Evolutionary conservation across 2,797 vertebrate genomes (phyloP).

Genomic region (Buceros bicornis): DNA sequence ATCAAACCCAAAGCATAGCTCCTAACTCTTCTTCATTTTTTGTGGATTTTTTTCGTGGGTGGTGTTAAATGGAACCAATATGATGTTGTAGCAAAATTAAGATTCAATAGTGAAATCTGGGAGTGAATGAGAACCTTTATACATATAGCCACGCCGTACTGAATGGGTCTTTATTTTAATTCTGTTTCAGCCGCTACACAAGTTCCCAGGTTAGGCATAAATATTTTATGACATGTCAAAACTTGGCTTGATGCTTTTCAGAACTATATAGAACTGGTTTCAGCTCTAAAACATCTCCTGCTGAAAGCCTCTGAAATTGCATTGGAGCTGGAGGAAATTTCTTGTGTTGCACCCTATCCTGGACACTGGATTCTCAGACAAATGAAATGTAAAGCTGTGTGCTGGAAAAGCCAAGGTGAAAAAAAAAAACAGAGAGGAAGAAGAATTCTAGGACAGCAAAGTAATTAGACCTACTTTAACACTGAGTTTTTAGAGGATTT

Average conservation of each 20-base stretch:
- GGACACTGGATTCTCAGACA: neutral
- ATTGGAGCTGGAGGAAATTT: neutral
- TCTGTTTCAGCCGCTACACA: neutral
- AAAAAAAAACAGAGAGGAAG: neutral
- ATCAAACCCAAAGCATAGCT: neutral
- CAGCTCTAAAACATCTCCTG: neutral
- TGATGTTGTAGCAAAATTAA: neutral
- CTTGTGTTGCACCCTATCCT: neutral
- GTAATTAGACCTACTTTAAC: neutral
- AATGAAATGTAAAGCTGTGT: neutral
- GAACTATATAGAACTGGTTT: neutral
- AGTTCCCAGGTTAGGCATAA: neutral
- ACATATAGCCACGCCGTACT: neutral
- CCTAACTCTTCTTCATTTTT: neutral
- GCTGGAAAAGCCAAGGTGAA: neutral
- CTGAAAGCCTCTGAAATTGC: neutral
- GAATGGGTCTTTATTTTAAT: neutral
- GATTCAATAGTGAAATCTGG: neutral
- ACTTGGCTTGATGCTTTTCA: neutral
- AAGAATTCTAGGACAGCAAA: neutral
- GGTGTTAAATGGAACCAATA: neutral
- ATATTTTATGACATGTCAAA: neutral
- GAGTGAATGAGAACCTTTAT: neutral
- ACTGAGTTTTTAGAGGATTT: neutral
- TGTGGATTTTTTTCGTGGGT: neutral